A percentile compares a stretch with the other conserved stretches of the same genome.
phyloP scores from a whole-genome alignment of 53 echinoderm and acorn worm genomes.

The Echinarachnius parma region DNA sequence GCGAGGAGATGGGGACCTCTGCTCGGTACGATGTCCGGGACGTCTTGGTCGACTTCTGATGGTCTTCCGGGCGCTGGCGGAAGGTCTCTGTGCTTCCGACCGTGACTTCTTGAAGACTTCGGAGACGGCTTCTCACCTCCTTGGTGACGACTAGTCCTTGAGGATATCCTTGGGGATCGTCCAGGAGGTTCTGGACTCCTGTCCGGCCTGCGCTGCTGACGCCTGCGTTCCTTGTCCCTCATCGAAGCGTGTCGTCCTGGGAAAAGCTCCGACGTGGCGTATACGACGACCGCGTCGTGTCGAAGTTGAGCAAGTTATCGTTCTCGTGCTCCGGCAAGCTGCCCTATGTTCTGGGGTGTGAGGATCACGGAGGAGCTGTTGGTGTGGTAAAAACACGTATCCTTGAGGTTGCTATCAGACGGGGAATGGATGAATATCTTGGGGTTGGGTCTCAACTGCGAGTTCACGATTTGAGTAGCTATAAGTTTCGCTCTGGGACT shows the following conservation, averaged over 20 bases:
- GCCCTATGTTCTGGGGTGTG: conserved; percentile 76
- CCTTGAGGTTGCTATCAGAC: conserved; percentile 81
- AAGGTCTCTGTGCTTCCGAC: conserved; percentile 29
- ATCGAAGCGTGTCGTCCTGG: conserved; percentile 40
- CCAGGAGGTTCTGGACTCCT: conserved; percentile 31
- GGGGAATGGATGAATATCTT: conserved; percentile 93
- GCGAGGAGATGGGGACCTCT: conserved; percentile 56
- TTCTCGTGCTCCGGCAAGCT: conserved; percentile 63
- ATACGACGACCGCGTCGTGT: conserved; percentile 9
- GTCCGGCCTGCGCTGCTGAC: conserved; percentile 21
- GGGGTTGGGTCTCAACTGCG: conserved; percentile 94
- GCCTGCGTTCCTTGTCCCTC: conserved; percentile 43
- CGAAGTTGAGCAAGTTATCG: conserved; percentile 47
- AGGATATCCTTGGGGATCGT: conserved; percentile 9
- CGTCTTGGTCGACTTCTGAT: conserved; percentile 28
- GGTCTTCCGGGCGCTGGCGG: conserved; percentile 47
- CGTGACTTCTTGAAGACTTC: not conserved
- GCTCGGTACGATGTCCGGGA: conserved; percentile 79
- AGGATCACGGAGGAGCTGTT: conserved; percentile 55
- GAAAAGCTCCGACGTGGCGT: conserved; percentile 17
- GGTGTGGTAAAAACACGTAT: conserved; percentile 55
- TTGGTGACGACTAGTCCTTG: conserved; percentile 13
- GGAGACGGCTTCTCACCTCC: conserved; percentile 27
- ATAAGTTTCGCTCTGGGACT: conserved; percentile 74
- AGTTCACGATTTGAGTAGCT: conserved; percentile 72